These are phyloP conservation scores for Anoura caudifer DNA, from an alignment of 2,113 vertebrate species.

Conservation along the genomic window DNA sequence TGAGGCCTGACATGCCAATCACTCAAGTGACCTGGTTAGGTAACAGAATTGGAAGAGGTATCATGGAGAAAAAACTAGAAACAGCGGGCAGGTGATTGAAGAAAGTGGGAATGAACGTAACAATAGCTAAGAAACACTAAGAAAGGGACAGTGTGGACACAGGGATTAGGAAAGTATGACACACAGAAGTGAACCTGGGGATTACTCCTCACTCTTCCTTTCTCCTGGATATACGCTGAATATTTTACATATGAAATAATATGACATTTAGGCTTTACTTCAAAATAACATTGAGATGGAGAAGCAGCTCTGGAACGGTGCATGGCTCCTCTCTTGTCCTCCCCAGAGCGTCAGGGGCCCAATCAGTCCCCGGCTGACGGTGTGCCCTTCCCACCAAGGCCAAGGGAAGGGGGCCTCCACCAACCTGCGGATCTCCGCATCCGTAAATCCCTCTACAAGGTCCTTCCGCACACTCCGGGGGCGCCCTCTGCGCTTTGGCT, in stretches of 20 bases:
- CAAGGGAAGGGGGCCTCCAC: background rate
- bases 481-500: slow-evolving; percentile 93
- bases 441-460: slow-evolving; percentile 96
- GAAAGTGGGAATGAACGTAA: background rate
- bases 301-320: background rate
- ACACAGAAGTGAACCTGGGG: background rate
- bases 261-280: background rate
- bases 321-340: background rate
- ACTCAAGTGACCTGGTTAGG: background rate
- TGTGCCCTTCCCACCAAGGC: background rate
- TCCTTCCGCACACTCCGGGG: slow-evolving; percentile 94
- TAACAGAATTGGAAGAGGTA: background rate
- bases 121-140: background rate
- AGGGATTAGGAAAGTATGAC: background rate
- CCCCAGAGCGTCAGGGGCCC: background rate
- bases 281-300: background rate
- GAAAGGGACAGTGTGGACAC: background rate
- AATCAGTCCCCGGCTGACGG: no score
- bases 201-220: background rate
- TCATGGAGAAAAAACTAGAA: background rate
- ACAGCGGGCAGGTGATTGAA: background rate
- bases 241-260: background rate
- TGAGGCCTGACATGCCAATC: background rate
- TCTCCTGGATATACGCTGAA: background rate
- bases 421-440: slow-evolving; percentile 96